Base-by-base conservation (phyloP, 2,797 vertebrate genomes). In the Lithobates pipiens region DNA sequence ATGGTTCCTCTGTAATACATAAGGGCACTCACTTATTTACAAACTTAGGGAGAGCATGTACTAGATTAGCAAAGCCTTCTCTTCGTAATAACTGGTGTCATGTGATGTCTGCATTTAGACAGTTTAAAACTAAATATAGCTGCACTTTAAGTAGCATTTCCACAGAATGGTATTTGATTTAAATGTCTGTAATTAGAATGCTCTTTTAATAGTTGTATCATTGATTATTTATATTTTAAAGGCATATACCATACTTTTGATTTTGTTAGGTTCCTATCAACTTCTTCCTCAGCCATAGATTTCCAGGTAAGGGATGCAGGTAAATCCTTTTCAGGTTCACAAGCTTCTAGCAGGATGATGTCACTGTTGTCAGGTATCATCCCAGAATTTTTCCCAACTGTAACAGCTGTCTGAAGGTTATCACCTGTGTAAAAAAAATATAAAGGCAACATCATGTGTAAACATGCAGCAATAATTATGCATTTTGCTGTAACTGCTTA, bases 401-500 rank as follows among this genome's bases (percentile, higher is more conserved):
- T 87, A n/a, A 87, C 25, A 61, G 85, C 85, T 32, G 85, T 87
- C 73, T 87, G 85, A 32, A 87, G 85, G 63, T 83, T 87, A 44
- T 87, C 85, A 10, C 85, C 85, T 87, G 67, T 29, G 42, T 18
- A 57, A 27, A 54, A 13, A 10, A 68, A 5, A 18, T 50, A 8
- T 21, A 21, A 57, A 57, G 16, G 18, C 23, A 57, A 57, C 21
- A 3, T 7, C 6, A 9, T 6, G 18, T 61, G 18, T 23, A 61
- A 23, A 23, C 54, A 61, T 8, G 54, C 8, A 23, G 21, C 21
- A 21, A 9, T 4, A 5, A 23, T 18, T 54, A 18, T 54, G 50
- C 50, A 32, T 32, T 32, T 32, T 32, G 3, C 32, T 32, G 32
- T 32, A 32, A 32, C 32, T 32, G 32, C 32, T 32, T 32, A 32